Base-by-base conservation (phyloP, 2,888 invertebrate genomes). In the Melieria crassipennis region DNA sequence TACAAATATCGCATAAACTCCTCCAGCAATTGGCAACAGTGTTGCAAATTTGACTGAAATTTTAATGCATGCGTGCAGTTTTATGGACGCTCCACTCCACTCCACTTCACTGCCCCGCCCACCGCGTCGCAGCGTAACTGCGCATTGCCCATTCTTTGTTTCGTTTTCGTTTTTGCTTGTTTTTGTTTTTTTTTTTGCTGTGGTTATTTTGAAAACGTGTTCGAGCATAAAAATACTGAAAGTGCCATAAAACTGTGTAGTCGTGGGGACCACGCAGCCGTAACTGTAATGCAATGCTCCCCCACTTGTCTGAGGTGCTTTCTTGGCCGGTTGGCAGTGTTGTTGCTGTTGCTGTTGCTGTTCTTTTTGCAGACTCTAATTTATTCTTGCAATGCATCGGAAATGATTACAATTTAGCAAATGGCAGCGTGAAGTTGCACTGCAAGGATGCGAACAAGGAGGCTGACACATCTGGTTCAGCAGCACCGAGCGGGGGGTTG, bases 141-240 rank as follows among this genome's bases (percentile, higher is more conserved):
- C 42, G 58, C 42, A 16, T 58, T 6, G 11, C 58, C 58, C 58
- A 11, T n/a, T 56, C 58, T 7, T 11, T 58, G n/a, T 58, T 1
- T 10, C 5, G 43, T 43, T 3, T 58, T 30, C 56, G 30, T 58
- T 58, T 58, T 30, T 42, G 42, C n/a, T 58, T 9, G 16, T 43
- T 42, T 58, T 16, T 16, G 16, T 16, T 16, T 16, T 16, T 16
- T 30, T 60, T 61, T 58, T 50, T 60, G 60, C 61, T 67, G 67
- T 67, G 69, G 69, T 69, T 69, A 69, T 69, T 56, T 63, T 56
- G 56, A 62, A 74, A 75, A 76, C 75, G 76, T 76, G 76, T 75
- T 75, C 72, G 75, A 73, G 76, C 76, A 76, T 76, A 76, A 74
- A 74, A 74, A 74, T 74, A 72, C 67, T 65, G 73, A 74, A 75